Conservation (phyloP, 1,140 invertebrate genomes). For the Drosophila sturtevanti region DNA sequence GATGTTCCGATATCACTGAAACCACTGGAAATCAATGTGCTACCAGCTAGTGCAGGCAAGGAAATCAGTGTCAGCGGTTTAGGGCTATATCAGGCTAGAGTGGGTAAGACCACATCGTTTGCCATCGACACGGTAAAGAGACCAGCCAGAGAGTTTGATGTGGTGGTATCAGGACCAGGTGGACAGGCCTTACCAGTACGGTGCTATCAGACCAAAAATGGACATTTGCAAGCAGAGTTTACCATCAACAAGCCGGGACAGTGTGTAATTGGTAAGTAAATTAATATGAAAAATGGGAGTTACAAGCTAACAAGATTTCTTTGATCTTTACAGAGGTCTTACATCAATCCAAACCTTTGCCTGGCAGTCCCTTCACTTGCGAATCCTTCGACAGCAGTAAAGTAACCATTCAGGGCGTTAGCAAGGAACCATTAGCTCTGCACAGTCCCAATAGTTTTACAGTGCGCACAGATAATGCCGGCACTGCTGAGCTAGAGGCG, state of each 20-base stretch:
- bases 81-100: slow-evolving; percentile 91
- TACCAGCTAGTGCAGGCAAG: slow-evolving; percentile 86
- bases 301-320: neutral
- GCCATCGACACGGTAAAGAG: slow-evolving; percentile 94
- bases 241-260: slow-evolving; percentile 90
- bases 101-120: slow-evolving; percentile 92
- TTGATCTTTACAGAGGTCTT: slow-evolving; percentile 88
- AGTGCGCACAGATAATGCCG: slow-evolving; percentile 94
- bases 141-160: slow-evolving; percentile 94
- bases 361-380: slow-evolving; percentile 97
- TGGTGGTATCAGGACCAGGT: slow-evolving; percentile 93
- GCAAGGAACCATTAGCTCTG: slow-evolving; percentile 90
- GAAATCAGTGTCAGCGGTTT: slow-evolving; percentile 86
- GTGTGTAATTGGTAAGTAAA: slow-evolving; percentile 85
- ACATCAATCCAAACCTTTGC: slow-evolving; percentile 94
- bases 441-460: slow-evolving; percentile 93
- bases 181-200: slow-evolving; percentile 95
- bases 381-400: slow-evolving; percentile 96
- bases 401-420: slow-evolving; percentile 88
- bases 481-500: slow-evolving; percentile 94
- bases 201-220: slow-evolving; percentile 98
- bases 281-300: neutral
- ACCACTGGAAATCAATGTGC: slow-evolving; percentile 84
- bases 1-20: slow-evolving; percentile 86
- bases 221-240: slow-evolving; percentile 95